Evolutionary conservation across 2,888 invertebrate species (phyloP).

Genomic region (Notocelia uddmanniana): DNA sequence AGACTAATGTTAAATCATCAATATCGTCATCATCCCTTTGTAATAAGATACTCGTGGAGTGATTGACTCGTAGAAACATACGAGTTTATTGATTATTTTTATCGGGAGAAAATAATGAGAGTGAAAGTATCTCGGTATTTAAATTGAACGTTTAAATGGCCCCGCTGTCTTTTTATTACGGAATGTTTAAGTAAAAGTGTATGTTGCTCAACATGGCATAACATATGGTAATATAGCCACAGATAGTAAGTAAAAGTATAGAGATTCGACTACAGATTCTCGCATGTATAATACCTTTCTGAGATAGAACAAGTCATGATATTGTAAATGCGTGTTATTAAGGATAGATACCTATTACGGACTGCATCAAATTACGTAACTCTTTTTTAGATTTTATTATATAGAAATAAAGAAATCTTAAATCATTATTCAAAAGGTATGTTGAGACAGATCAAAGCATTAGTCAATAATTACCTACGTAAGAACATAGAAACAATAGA

Average conservation of each 20-base stretch:
- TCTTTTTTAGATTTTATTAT: too few species aligned
- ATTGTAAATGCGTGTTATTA: neutral
- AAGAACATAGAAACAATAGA: too few species aligned
- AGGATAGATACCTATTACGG: neutral
- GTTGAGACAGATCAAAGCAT: too few species aligned
- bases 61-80: conserved; percentile 31
- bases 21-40: too few species aligned
- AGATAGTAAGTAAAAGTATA: neutral
- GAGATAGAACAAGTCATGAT: neutral
- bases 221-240: conserved; percentile 12
- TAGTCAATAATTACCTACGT: too few species aligned
- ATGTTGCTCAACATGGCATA: conserved; percentile 26
- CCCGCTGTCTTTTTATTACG: conserved; percentile 38
- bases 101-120: conserved; percentile 33
- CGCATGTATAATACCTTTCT: too few species aligned
- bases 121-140: conserved; percentile 38
- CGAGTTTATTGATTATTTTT: conserved; percentile 19
- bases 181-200: conserved; percentile 22
- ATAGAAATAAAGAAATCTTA: too few species aligned
- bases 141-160: conserved; percentile 28
- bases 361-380: neutral
- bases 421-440: too few species aligned
- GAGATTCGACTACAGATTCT: too few species aligned
- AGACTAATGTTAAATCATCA: too few species aligned
- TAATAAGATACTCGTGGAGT: conserved; percentile 35